These are phyloP conservation scores for Drepana falcataria DNA, from an alignment of 2,888 invertebrate species.

Conservation along the genomic window DNA sequence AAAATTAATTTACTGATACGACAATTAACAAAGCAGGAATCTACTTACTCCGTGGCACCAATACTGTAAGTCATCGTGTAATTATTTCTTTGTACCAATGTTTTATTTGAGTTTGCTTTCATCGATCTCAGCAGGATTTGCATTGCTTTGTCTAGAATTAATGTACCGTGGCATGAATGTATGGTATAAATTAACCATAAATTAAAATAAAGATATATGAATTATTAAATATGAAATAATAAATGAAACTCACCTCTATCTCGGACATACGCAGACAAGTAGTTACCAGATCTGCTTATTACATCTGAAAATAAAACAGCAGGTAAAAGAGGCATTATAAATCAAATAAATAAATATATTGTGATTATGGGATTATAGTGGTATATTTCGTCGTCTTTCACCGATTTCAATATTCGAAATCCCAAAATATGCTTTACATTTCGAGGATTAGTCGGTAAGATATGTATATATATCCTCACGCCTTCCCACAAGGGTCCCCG, in stretches of 20 bases:
- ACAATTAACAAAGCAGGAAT: background rate
- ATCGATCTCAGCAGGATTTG: slow-evolving; percentile 39
- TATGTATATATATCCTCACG: no score
- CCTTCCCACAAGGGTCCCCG: no score
- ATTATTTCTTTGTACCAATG: slow-evolving; percentile 32
- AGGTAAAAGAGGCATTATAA: no score
- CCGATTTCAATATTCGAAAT: no score
- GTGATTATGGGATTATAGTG: background rate
- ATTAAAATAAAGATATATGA: background rate
- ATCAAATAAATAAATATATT: background rate
- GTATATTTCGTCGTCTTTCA: no score
- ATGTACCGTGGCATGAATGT: background rate
- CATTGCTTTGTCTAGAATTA: slow-evolving; percentile 34
- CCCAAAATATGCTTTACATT: no score
- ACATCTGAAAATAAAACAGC: slow-evolving; percentile 37
- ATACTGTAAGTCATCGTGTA: slow-evolving; percentile 41
- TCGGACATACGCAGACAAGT: slow-evolving; percentile 49
- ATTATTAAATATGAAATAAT: background rate
- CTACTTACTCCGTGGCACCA: slow-evolving; percentile 47
- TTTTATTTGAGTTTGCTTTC: slow-evolving; percentile 36
- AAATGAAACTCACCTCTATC: slow-evolving; percentile 42
- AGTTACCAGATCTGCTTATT: slow-evolving; percentile 38
- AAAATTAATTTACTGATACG: background rate
- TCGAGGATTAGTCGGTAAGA: no score
- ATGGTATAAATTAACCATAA: no score